Evolutionary conservation across 2,113 vertebrate species (phyloP).

Genomic region (Plotosus lineatus): DNA sequence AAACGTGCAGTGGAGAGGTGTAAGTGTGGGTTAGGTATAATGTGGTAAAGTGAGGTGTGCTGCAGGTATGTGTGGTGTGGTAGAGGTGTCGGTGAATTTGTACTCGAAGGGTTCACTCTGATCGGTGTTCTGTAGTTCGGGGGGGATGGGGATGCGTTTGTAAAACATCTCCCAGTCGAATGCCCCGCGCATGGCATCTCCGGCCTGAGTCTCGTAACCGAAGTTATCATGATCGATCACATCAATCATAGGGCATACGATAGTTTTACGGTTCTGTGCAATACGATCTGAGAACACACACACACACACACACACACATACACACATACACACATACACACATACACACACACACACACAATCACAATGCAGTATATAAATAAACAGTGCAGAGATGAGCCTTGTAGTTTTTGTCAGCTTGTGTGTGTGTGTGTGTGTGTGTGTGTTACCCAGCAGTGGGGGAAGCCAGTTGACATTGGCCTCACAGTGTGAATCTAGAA

Average conservation of each 20-base stretch:
- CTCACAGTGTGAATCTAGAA: constrained; percentile 96
- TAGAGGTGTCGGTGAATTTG: constrained; percentile 69
- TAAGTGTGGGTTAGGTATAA: not conserved
- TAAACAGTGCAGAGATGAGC: not conserved
- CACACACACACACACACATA: constrained; percentile 22
- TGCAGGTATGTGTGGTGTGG: not conserved
- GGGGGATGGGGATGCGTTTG: constrained; percentile 95
- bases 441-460: constrained; percentile 83
- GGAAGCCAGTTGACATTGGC: constrained; percentile 97
- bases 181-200: constrained; percentile 94
- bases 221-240: constrained; percentile 98
- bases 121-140: constrained; percentile 84
- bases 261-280: constrained; percentile 89
- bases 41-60: not conserved
- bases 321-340: not conserved
- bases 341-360: not conserved
- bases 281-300: constrained; percentile 87
- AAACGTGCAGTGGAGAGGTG: not conserved
- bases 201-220: constrained; percentile 92
- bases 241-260: constrained; percentile 98
- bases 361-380: not conserved
- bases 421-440: constrained; percentile 28
- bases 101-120: constrained; percentile 95
- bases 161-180: constrained; percentile 99
- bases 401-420: not conserved